A percentile compares a stretch with the other conserved stretches of the same genome.
Conservation (phyloP, 2,113 vertebrate genomes). For the Tonatia bakeri region DNA sequence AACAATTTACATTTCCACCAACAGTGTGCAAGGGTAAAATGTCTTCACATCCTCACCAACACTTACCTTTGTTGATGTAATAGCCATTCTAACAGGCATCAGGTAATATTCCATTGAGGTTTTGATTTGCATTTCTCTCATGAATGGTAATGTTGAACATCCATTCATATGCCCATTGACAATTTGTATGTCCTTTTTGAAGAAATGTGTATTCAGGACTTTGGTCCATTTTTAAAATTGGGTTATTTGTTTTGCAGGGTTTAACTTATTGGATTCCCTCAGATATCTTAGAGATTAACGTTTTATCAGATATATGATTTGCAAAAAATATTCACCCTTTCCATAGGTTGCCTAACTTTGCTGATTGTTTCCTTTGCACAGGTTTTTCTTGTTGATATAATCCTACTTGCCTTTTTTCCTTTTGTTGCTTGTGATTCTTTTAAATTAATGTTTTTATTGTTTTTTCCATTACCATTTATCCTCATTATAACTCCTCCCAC, state of each 20-base stretch:
- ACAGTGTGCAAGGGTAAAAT: neutral
- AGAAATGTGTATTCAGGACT: neutral
- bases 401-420: neutral
- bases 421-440: neutral
- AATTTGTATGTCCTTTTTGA: neutral
- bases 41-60: neutral
- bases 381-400: neutral
- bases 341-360: neutral
- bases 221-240: neutral
- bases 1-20: neutral
- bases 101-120: neutral
- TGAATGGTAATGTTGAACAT: neutral
- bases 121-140: conserved; percentile 17
- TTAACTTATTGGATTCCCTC: neutral
- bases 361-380: neutral
- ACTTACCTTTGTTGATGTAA: neutral
- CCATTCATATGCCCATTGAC: neutral
- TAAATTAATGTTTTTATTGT: no score
- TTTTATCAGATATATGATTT: neutral
- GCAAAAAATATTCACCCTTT: neutral
- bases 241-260: neutral
- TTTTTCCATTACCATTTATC: no score
- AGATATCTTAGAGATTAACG: neutral
- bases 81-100: neutral
- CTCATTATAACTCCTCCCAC: no score